Base-by-base conservation (phyloP, 1,140 invertebrate species). In the Neodiprion fabricii region DNA sequence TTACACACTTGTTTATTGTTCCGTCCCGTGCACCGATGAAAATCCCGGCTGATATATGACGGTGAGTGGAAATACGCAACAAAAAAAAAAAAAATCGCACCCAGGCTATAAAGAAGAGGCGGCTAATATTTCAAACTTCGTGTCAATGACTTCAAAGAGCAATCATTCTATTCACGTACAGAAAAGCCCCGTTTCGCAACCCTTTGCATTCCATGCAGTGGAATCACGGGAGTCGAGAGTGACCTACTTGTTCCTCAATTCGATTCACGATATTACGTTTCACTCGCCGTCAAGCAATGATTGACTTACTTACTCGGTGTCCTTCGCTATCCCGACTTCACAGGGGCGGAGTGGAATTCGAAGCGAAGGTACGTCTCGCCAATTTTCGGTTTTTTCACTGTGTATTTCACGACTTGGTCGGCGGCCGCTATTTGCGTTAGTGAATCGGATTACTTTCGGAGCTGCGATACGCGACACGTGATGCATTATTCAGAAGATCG, bases 221-320 rank as follows among this genome's bases (percentile, higher is more conserved):
- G 83, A 84, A 81, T 79, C 75, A 76, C 74, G 69, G 72, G 75
- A 48, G 66, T 70, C 50, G 65, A 79, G 74, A 75, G 75, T 81
- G 78, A 81, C 82, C 80, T 73, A 80, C 75, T 83, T 83, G 48
- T 76, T 82, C 79, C 74, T 76, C 74, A 81, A 83, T 83, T 81
- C 82, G 75, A 82, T 83, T 81, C 72, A 72, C 76, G 72, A 80
- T 79, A 79, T 84, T 81, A 83, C 81, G 72, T 80, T 79, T 79
- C 79, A 77, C 77, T 82, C 79, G 79, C 77, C 79, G 79, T 74
- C 74, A 71, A 50, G 73, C 73, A 79, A 78, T 81, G 77, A 79
- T 80, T 82, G 79, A 77, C 76, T 75, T 70, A 61, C 74, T 77
- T 71, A 72, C 78, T 69, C 17, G 72, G 75, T 70, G 75, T 74